A percentile compares a stretch with the other conserved stretches of the same genome.
phyloP scores from a whole-genome alignment of 2,797 vertebrate genomes.

The Sus cebifrons region DNA sequence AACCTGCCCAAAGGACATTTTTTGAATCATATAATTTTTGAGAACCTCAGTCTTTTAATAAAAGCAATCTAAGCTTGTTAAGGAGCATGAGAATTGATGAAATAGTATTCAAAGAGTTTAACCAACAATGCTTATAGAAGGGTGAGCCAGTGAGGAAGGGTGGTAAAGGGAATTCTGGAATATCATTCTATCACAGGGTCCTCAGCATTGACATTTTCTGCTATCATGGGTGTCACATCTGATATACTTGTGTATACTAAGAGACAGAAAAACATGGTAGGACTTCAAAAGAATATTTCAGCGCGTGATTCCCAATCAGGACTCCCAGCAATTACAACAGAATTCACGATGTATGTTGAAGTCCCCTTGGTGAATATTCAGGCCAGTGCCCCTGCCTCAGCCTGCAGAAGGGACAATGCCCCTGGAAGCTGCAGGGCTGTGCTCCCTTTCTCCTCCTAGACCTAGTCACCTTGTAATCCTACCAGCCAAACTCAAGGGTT shows the following conservation, averaged over 20 bases:
- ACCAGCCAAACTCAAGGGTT: neutral
- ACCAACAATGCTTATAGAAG: neutral
- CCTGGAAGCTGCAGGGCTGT: neutral
- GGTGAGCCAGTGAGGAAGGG: neutral
- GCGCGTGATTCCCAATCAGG: neutral
- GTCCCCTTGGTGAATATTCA: neutral
- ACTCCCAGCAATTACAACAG: neutral
- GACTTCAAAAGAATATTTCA: neutral
- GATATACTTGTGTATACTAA: neutral
- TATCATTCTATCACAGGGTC: neutral
- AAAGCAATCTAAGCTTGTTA: slow-evolving; percentile 45
- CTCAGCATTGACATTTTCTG: neutral
- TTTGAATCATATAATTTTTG: neutral
- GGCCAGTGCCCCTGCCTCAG: neutral
- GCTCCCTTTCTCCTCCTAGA: neutral
- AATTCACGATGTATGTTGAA: neutral
- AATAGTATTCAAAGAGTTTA: neutral
- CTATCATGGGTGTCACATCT: neutral
- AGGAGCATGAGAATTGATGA: neutral
- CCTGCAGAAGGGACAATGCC: neutral
- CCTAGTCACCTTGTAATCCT: neutral
- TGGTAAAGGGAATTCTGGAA: neutral
- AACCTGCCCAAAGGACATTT: neutral
- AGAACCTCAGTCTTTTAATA: neutral
- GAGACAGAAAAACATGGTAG: neutral